Conservation (phyloP, 2,888 invertebrate genomes). For the Archips xylosteana region DNA sequence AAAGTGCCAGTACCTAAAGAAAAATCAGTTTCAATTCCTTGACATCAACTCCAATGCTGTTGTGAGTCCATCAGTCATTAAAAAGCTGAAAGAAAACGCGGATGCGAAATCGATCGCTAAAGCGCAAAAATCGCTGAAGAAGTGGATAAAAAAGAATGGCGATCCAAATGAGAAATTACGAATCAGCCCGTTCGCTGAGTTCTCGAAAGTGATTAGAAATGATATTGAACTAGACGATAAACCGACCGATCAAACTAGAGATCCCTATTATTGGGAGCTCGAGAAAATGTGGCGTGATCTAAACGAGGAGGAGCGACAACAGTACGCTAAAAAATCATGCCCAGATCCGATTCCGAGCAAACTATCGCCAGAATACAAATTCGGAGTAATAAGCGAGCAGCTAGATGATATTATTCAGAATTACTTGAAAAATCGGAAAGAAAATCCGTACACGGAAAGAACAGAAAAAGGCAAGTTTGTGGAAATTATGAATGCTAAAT, state of each 20-base stretch:
- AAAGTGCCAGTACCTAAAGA: conserved; percentile 93
- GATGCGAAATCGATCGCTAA: conserved; percentile 82
- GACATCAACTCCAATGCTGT: conserved; percentile 91
- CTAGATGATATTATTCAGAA: conserved; percentile 88
- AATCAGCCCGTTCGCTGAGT: conserved; percentile 86
- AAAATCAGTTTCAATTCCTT: conserved; percentile 92
- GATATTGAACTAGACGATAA: conserved; percentile 76
- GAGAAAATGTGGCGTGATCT: conserved; percentile 88
- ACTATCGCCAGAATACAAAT: conserved; percentile 90
- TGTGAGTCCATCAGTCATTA: conserved; percentile 83
- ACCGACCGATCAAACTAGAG: conserved; percentile 84
- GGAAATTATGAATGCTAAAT: conserved; percentile 91
- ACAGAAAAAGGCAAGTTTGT: conserved; percentile 84
- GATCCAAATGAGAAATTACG: conserved; percentile 73
- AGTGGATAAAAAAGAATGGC: conserved; percentile 87
- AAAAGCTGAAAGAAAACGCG: conserved; percentile 85
- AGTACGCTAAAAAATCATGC: conserved; percentile 84
- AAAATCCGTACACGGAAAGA: conserved; percentile 57
- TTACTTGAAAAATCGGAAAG: conserved; percentile 82
- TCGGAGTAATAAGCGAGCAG: conserved; percentile 94
- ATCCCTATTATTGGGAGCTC: conserved; percentile 85
- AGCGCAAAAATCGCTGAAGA: conserved; percentile 84
- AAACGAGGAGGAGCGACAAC: conserved; percentile 85
- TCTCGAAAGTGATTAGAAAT: conserved; percentile 81
- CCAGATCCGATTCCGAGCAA: conserved; percentile 91